These are phyloP conservation scores for Pampus argenteus DNA, from an alignment of 2,797 vertebrate species.

Conservation along the genomic window DNA sequence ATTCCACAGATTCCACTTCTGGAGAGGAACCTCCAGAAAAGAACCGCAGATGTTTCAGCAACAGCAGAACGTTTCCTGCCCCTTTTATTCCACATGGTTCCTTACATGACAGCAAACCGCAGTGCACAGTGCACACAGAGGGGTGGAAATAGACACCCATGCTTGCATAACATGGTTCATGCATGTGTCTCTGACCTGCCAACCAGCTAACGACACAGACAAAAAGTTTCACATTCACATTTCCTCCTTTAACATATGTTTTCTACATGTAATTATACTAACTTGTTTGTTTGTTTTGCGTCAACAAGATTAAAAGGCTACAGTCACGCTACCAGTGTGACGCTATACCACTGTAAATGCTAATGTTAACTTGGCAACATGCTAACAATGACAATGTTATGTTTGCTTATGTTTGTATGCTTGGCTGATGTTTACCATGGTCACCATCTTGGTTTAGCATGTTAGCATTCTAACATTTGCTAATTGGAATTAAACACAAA, in stretches of 20 bases:
- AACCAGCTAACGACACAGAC: slow-evolving; percentile 15
- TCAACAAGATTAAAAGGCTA: background rate
- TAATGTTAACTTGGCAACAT: background rate
- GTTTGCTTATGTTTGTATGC: background rate
- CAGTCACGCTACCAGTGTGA: background rate
- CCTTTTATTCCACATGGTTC: slow-evolving; percentile 58
- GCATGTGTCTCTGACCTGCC: slow-evolving; percentile 18
- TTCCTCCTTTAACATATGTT: background rate
- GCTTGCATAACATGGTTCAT: slow-evolving; percentile 45
- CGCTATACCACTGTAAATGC: background rate
- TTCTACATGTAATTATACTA: background rate
- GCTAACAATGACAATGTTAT: background rate
- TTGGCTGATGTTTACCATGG: background rate
- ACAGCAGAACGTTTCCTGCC: slow-evolving; percentile 53
- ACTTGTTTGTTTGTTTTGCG: background rate
- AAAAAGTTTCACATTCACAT: slow-evolving; percentile 1
- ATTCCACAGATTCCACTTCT: slow-evolving; percentile 73
- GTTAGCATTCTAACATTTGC: background rate
- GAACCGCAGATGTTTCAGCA: slow-evolving; percentile 65
- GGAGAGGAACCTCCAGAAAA: slow-evolving; percentile 64
- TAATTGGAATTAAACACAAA: background rate
- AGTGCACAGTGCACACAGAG: slow-evolving; percentile 42
- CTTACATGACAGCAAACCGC: slow-evolving; percentile 62
- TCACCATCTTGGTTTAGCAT: background rate
- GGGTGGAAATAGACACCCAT: slow-evolving; percentile 50